Conservation (phyloP, 1,140 invertebrate genomes). For the Drosophila ercepeae region DNA sequence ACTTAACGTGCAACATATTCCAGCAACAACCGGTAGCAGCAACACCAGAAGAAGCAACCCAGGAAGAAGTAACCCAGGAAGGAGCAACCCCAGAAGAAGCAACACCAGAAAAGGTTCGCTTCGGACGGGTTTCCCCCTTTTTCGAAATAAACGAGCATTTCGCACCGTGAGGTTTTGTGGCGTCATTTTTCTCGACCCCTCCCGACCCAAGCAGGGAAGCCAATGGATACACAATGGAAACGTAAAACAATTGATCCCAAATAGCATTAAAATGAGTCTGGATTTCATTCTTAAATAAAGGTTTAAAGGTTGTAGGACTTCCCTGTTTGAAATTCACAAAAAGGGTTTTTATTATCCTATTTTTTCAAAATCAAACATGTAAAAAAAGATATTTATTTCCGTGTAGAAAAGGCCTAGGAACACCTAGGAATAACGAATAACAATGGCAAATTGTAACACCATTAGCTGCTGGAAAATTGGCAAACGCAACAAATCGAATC, state of each 20-base stretch:
- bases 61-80: no score
- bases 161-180: conserved; percentile 59
- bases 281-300: neutral
- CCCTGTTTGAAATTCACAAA: no score
- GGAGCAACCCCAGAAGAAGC: neutral
- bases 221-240: conserved; percentile 14
- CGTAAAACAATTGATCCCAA: neutral
- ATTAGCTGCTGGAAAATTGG: conserved; percentile 68
- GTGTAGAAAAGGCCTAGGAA: conserved; percentile 15
- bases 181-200: conserved; percentile 66
- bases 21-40: conserved; percentile 11
- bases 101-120: conserved; percentile 33
- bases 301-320: no score
- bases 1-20: conserved; percentile 79
- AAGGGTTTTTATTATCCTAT: no score
- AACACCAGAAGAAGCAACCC: conserved; percentile 12
- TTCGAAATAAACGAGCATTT: conserved; percentile 75
- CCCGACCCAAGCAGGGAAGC: neutral
- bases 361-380: no score
- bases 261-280: neutral
- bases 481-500: conserved; percentile 64
- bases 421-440: conserved; percentile 68
- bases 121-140: conserved; percentile 22
- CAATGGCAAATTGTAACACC: conserved; percentile 74
- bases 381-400: neutral